Conservation (phyloP, 2,113 vertebrate species). For the Tauraco erythrolophus region DNA sequence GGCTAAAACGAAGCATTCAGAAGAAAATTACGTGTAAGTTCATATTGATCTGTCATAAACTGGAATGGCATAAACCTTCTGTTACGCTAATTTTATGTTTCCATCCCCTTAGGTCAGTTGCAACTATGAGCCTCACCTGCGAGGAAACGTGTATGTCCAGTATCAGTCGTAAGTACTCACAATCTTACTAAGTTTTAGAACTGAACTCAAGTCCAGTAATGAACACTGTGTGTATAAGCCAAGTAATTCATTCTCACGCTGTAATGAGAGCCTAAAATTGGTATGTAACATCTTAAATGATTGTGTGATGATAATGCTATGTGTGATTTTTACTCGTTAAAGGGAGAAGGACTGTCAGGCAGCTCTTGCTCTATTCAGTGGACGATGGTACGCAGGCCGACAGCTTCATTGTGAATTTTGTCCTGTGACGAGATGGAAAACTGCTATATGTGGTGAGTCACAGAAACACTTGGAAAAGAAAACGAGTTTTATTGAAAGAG, state of each 20-base stretch:
- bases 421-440: conserved; percentile 97
- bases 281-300: neutral
- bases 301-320: neutral
- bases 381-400: conserved; percentile 93
- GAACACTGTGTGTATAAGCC: neutral
- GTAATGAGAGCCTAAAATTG: neutral
- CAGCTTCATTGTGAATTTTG: conserved; percentile 96
- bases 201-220: neutral
- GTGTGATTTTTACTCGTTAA: conserved; percentile 20
- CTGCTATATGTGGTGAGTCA: conserved; percentile 93
- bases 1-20: neutral
- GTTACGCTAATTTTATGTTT: neutral
- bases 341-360: conserved; percentile 94
- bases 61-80: neutral
- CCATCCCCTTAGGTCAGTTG: conserved; percentile 88
- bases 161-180: conserved; percentile 89
- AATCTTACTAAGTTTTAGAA: neutral
- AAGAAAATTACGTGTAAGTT: neutral
- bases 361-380: conserved; percentile 91
- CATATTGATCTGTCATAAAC: neutral
- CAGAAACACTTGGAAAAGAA: neutral
- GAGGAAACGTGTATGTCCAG: conserved; percentile 96
- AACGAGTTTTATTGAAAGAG: neutral
- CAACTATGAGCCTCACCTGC: conserved; percentile 94
- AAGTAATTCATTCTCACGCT: neutral